Evolutionary conservation across 2,113 vertebrate genomes (phyloP).

Genomic region (Vicugna pacos): DNA sequence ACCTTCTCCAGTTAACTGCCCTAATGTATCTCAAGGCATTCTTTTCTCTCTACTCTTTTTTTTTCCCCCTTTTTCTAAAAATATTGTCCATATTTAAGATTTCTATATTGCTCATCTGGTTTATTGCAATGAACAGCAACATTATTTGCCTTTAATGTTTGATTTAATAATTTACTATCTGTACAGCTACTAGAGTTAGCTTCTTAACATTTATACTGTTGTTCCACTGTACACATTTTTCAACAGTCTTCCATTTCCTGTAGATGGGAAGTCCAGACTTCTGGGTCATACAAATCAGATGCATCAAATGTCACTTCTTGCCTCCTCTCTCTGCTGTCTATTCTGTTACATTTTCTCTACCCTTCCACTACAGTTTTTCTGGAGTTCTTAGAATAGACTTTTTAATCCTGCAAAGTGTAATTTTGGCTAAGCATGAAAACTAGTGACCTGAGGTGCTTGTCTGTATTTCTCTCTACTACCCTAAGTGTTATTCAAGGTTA

Average conservation of each 20-base stretch:
- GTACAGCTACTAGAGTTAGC: background rate
- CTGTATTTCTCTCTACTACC: background rate
- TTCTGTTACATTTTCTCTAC: background rate
- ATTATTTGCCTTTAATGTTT: background rate
- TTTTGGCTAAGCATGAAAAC: background rate
- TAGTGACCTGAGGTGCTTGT: background rate
- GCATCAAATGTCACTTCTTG: background rate
- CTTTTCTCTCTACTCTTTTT: background rate
- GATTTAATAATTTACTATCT: background rate
- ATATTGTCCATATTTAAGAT: background rate
- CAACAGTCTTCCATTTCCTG: background rate
- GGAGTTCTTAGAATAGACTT: background rate
- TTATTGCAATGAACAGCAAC: background rate
- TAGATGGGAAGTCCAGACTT: background rate
- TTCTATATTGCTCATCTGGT: background rate
- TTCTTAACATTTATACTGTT: background rate
- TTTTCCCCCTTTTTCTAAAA: background rate
- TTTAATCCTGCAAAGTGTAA: background rate
- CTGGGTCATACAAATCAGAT: background rate
- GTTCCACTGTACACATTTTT: background rate
- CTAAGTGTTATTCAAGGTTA: background rate
- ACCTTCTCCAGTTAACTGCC: background rate
- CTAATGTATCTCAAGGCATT: background rate
- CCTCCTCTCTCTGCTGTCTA: accelerated
- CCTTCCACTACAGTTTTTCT: background rate